phyloP scores from a whole-genome alignment of 2,797 vertebrate genomes.

The Bucorvus abyssinicus region DNA sequence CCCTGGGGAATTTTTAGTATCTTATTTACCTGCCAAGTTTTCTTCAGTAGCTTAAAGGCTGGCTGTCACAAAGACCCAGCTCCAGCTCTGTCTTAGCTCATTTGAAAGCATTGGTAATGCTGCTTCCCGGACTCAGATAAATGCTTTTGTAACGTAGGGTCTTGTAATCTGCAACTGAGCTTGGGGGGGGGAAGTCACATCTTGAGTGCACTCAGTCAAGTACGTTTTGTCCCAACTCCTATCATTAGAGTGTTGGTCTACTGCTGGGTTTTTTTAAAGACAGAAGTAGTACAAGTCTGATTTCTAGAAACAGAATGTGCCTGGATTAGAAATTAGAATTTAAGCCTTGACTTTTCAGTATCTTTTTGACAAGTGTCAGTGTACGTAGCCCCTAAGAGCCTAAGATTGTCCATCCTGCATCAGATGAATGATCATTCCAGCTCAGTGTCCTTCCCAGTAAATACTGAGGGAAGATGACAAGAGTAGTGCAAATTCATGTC shows the following conservation, averaged over 20 bases:
- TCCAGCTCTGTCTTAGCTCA: neutral
- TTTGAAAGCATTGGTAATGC: neutral
- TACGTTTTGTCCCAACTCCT: neutral
- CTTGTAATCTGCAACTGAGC: neutral
- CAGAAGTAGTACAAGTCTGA: neutral
- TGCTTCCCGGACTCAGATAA: neutral
- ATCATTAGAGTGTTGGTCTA: neutral
- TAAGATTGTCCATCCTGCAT: neutral
- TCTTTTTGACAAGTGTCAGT: neutral
- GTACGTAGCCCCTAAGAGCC: neutral
- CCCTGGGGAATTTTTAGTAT: neutral
- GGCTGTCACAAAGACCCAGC: neutral
- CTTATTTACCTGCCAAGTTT: neutral
- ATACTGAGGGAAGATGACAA: neutral
- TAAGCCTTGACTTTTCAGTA: neutral
- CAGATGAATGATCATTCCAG: neutral
- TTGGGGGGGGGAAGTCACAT: neutral
- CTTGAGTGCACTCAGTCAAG: neutral
- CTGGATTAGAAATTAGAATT: neutral
- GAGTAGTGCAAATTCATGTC: neutral
- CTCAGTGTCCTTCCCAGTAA: neutral
- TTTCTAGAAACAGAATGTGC: neutral
- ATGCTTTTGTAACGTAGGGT: neutral
- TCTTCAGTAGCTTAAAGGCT: neutral
- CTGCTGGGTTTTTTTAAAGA: neutral